Percentiles rank a stretch among this genome's conserved stretches.
phyloP scores from a whole-genome alignment of 2,113 vertebrate genomes.

The Passerina amoena region DNA sequence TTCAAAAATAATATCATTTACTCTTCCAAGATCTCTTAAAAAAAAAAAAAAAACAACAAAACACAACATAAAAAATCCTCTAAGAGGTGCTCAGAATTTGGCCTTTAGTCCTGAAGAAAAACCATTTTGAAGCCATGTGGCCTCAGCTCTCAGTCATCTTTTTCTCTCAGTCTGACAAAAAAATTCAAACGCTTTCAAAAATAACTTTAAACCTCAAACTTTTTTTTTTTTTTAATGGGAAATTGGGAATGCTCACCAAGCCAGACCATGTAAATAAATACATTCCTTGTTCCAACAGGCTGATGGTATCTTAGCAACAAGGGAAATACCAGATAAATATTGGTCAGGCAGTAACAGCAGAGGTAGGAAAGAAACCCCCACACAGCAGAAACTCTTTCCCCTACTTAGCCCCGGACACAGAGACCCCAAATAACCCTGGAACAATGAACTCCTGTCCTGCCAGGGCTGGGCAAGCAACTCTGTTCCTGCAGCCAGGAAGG shows the following conservation, averaged over 20 bases:
- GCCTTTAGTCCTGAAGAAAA: neutral
- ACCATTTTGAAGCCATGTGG: neutral
- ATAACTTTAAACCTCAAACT: slow-evolving; percentile 35
- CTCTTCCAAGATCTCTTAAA: neutral
- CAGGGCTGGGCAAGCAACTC: slow-evolving; percentile 49
- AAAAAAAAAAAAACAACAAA: neutral
- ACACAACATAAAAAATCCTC: neutral
- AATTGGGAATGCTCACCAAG: slow-evolving; percentile 33
- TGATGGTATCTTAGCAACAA: slow-evolving; percentile 64
- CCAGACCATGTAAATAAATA: slow-evolving; percentile 68
- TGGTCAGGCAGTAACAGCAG: slow-evolving; percentile 51
- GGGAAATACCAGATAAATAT: slow-evolving; percentile 67
- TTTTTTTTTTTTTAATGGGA: neutral
- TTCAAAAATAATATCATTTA: slow-evolving; percentile 32
- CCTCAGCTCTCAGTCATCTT: neutral
- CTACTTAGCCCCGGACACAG: neutral
- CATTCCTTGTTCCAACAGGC: slow-evolving; percentile 55
- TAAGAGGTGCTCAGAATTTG: neutral
- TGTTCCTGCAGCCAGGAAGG: slow-evolving; percentile 63
- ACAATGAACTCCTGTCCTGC: slow-evolving; percentile 62
- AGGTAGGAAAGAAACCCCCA: slow-evolving; percentile 48
- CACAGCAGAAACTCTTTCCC: neutral
- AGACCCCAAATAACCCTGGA: slow-evolving; percentile 58
- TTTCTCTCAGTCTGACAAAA: slow-evolving; percentile 10
- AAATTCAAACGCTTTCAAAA: slow-evolving; percentile 29